Base-by-base conservation (phyloP, 2,797 vertebrate species). In the Sebastes nivosus region DNA sequence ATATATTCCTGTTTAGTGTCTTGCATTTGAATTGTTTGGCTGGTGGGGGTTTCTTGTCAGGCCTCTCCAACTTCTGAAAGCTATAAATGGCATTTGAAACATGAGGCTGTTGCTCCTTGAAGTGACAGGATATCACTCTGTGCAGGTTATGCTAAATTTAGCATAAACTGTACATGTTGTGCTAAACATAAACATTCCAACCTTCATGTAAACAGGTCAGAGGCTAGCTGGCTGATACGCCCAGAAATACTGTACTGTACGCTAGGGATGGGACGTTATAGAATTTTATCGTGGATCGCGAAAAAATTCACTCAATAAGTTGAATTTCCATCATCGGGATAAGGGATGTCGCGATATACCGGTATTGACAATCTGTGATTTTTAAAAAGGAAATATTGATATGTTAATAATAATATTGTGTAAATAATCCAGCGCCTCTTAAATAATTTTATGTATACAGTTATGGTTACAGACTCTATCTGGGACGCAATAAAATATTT, bases 171-270 rank as follows among this genome's bases (percentile, higher is more conserved):
- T 36, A 77, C 73, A 63, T 63, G 58, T 52, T 75, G 32, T 55
- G 68, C 77, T 87, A 86, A 87, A 88, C 78, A 84, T 87, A 88
- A 69, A 88, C 63, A 60, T 80, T 54, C 55, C 61, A 83, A 9
- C 6, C 59, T 70, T 55, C 27, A 70, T 81, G 57, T 81, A 9
- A 59, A 82, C 24, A 57, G 27, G 30, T 76, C 55, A 61, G 12
- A 52, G 67, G n/a, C 9, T n/a, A 61, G 20, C 20, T 60, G 29
- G n/a, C 22, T 72, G 24, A 16, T 80, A 38, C 5, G 42, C 59
- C 50, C 24, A 32, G 2, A 60, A 55, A 46, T 63, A 68, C n/a
- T 68, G 42, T 46, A 18, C 16, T 68, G 46, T 50, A 20, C 3
- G 0, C 16, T 50, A 50, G 46, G 46, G 46, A 20, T 50, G 46